phyloP scores from a whole-genome alignment of 2,113 vertebrate genomes.

The Acanthisitta chloris region DNA sequence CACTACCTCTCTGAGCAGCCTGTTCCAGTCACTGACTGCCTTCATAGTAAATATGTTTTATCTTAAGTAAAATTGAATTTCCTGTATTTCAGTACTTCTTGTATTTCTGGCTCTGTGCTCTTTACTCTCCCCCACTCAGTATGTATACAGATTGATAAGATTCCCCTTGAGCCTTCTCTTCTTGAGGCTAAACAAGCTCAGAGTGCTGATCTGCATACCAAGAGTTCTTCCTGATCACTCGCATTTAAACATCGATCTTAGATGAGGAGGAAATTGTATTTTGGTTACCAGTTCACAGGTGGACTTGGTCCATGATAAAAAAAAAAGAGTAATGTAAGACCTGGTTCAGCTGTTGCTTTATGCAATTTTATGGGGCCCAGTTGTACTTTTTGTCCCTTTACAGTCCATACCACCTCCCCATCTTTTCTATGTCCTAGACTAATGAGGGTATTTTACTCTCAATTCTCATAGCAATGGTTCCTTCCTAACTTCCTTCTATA shows the following conservation, averaged over 20 bases:
- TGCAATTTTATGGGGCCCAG: not conserved
- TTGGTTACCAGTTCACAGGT: not conserved
- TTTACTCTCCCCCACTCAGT: not conserved
- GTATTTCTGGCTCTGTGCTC: not conserved
- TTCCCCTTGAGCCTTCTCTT: not conserved
- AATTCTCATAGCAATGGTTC: not conserved
- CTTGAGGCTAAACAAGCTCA: not conserved
- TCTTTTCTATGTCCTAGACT: not conserved
- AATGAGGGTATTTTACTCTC: not conserved
- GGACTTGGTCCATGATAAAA: not conserved
- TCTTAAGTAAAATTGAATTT: not conserved
- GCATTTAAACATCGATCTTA: not conserved
- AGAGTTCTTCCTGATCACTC: not conserved
- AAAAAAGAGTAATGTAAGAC: not conserved
- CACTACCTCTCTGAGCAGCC: not conserved
- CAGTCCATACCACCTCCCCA: fast-evolving
- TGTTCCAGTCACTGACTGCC: not conserved
- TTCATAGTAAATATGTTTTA: not conserved
- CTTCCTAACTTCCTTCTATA: not conserved
- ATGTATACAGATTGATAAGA: not conserved
- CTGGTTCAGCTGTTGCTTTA: not conserved
- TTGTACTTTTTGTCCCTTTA: not conserved
- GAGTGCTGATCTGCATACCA: not conserved
- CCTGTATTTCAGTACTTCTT: not conserved
- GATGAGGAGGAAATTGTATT: not conserved